Percentiles rank a stretch among this genome's conserved stretches.
Conservation (phyloP, 2,113 vertebrate species). For the Craseonycteris thonglongyai region DNA sequence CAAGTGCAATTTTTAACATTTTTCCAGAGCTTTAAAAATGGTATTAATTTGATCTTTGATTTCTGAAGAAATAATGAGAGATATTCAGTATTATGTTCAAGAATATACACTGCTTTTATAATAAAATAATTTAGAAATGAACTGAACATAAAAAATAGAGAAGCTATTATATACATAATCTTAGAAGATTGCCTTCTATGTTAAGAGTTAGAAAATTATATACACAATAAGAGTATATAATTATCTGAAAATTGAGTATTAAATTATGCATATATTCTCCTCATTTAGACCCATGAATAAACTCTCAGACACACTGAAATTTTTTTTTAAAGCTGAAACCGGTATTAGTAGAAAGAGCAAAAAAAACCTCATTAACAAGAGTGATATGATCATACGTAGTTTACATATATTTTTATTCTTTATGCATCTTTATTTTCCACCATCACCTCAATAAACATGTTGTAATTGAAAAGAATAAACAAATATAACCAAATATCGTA, state of each 20-base stretch:
- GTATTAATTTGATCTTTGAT: background rate
- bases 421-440: background rate
- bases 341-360: background rate
- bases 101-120: background rate
- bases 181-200: background rate
- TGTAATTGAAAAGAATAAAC: background rate
- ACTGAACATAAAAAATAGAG: background rate
- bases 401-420: background rate
- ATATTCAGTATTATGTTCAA: background rate
- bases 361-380: background rate
- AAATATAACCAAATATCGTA: background rate
- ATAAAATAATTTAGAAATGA: constrained; percentile 5
- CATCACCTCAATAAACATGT: background rate
- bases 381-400: background rate
- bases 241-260: background rate
- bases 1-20: background rate
- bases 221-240: background rate
- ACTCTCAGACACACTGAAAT: background rate
- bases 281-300: background rate
- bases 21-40: background rate
- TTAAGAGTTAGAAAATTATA: background rate
- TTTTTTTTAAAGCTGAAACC: background rate
- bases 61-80: background rate
- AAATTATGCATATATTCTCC: background rate
- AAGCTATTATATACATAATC: background rate